Percentiles rank a stretch among this genome's conserved stretches.
Conservation (phyloP, 2,797 vertebrate species). For the Sebastes jordani region DNA sequence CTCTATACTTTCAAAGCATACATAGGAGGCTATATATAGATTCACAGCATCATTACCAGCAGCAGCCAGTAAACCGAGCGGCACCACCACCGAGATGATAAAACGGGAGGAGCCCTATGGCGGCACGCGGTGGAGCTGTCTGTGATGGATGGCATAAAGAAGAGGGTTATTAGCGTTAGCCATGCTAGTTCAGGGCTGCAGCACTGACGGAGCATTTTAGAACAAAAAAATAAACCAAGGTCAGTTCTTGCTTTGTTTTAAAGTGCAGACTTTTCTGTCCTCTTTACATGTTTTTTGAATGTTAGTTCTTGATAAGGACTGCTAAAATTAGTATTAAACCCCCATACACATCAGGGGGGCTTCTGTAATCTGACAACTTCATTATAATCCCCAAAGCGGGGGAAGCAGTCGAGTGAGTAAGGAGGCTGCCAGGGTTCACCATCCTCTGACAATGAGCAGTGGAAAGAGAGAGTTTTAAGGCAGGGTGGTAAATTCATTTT, state of each 20-base stretch:
- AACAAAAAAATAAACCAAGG: neutral
- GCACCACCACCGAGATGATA: slow-evolving; percentile 7
- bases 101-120: neutral
- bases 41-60: slow-evolving; percentile 36
- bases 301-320: neutral
- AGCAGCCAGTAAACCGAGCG: slow-evolving; percentile 13
- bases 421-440: slow-evolving; percentile 3
- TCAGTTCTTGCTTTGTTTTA: neutral
- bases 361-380: slow-evolving; percentile 32
- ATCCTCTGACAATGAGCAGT: neutral
- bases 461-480: neutral
- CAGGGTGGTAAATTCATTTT: slow-evolving; percentile 15
- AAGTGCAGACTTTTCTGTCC: neutral
- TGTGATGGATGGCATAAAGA: slow-evolving; percentile 10
- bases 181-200: neutral
- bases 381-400: slow-evolving; percentile 23
- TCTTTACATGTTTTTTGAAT: neutral
- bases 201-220: neutral
- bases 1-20: slow-evolving; percentile 17
- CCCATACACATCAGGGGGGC: neutral
- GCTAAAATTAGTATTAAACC: slow-evolving; percentile 8
- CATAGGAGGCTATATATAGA: slow-evolving; percentile 38
- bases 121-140: neutral
- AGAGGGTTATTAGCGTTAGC: neutral
- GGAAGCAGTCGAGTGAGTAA: neutral